A percentile compares a stretch with the other conserved stretches of the same genome.
phyloP scores from a whole-genome alignment of 2,888 invertebrate genomes.

The Cactoblastis cactorum region DNA sequence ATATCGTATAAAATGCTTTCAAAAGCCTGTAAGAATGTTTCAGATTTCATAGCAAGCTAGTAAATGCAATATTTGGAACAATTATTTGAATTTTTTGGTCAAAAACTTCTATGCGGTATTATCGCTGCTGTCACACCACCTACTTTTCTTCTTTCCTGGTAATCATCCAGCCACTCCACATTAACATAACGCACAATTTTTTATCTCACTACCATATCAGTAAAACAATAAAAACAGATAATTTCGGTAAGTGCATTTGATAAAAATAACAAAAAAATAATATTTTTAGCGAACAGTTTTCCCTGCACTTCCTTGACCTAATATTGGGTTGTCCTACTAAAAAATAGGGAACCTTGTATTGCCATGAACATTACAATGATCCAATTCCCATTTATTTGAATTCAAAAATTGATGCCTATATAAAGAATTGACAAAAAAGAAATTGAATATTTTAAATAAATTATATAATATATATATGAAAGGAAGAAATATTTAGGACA shows the following conservation, averaged over 20 bases:
- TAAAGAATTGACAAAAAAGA: background rate
- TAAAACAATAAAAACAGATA: slow-evolving; percentile 30
- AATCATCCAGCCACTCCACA: slow-evolving; percentile 43
- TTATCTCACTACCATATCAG: slow-evolving; percentile 50
- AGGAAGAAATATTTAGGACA: background rate
- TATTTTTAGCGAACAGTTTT: slow-evolving; percentile 48
- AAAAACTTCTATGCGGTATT: slow-evolving; percentile 63
- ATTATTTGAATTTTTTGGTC: slow-evolving; percentile 36
- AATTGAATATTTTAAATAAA: background rate
- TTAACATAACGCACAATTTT: slow-evolving; percentile 41
- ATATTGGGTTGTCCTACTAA: slow-evolving; percentile 43
- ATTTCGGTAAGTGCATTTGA: slow-evolving; percentile 51
- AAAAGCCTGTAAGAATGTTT: slow-evolving; percentile 26
- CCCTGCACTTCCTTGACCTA: slow-evolving; percentile 70
- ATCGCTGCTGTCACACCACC: slow-evolving; percentile 40
- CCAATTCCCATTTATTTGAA: background rate
- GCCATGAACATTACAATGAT: background rate
- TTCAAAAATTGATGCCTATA: background rate
- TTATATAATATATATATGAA: background rate
- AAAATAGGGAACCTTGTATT: slow-evolving; percentile 26
- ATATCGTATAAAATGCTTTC: slow-evolving; percentile 26
- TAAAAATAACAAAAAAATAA: slow-evolving; percentile 59
- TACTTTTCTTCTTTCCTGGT: slow-evolving; percentile 35
- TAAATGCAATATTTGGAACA: slow-evolving; percentile 26
- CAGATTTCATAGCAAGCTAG: slow-evolving; percentile 30